A percentile compares a stretch with the other conserved stretches of the same genome.
Conservation (phyloP, 2,888 invertebrate species). For the Diploptera punctata region DNA sequence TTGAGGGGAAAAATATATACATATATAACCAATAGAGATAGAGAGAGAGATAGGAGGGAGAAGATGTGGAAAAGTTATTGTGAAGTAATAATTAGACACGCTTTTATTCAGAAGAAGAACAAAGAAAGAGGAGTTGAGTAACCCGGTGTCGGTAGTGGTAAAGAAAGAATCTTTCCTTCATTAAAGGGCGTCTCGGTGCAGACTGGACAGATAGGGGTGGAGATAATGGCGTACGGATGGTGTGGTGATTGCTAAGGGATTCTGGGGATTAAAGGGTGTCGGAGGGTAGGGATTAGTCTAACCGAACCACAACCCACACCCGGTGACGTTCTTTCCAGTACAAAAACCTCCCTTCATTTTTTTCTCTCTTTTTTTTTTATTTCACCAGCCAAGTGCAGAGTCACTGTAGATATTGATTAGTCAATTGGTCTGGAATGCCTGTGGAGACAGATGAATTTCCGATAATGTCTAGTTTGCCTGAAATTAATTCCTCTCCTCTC, state of each 20-base stretch:
- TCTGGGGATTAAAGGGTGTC: conserved; percentile 37
- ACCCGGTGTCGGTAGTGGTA: not conserved
- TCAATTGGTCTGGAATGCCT: not conserved
- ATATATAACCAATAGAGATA: no score
- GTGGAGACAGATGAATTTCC: not conserved
- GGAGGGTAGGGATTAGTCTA: conserved; percentile 33
- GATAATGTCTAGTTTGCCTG: not conserved
- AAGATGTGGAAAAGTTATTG: no score
- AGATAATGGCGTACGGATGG: conserved; percentile 38
- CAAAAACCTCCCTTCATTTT: not conserved
- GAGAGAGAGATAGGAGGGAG: no score
- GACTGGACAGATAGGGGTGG: conserved; percentile 36
- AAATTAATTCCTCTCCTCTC: not conserved
- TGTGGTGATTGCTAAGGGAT: conserved; percentile 40
- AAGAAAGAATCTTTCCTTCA: conserved; percentile 30
- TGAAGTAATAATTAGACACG: no score
- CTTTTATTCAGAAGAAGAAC: no score
- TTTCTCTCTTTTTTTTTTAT: not conserved
- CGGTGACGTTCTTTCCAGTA: conserved; percentile 7
- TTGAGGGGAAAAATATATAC: no score
- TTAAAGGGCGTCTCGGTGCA: conserved; percentile 17
- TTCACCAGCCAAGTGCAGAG: not conserved
- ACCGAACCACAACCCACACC: not conserved
- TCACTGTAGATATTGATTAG: conserved; percentile 11
- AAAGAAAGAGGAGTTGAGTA: not conserved